Evolutionary conservation across 2,797 vertebrate species (phyloP).

Genomic region (Benthosema pterotum): DNA sequence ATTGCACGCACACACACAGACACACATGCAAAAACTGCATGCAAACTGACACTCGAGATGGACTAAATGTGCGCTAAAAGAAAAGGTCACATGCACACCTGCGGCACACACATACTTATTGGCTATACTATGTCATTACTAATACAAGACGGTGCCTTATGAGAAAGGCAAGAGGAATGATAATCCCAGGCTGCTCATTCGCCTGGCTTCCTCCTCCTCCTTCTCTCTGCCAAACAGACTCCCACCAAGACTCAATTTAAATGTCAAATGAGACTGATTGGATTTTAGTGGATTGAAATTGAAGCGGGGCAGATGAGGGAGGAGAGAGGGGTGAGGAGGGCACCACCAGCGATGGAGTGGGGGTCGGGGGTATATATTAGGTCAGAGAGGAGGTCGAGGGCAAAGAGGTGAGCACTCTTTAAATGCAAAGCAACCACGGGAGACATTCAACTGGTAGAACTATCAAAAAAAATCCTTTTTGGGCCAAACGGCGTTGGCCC

Average conservation of each 20-base stretch:
- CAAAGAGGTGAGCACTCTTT: constrained; percentile 4
- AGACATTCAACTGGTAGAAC: background rate
- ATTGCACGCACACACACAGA: constrained; percentile 15
- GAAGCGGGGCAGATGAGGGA: constrained; percentile 25
- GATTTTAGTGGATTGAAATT: constrained; percentile 65
- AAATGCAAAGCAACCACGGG: constrained; percentile 1
- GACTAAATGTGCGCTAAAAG: background rate
- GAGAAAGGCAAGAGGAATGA: constrained; percentile 22
- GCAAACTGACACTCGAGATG: background rate
- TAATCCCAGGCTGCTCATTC: constrained; percentile 23
- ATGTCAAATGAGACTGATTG: constrained; percentile 77
- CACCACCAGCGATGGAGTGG: background rate
- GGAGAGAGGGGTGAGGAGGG: background rate
- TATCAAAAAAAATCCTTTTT: too few species aligned
- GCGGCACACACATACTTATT: background rate
- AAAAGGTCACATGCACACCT: constrained; percentile 12
- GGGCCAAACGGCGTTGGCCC: too few species aligned
- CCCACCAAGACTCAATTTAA: constrained; percentile 70
- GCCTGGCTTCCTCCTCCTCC: background rate
- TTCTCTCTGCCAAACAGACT: constrained; percentile 32
- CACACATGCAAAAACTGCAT: background rate
- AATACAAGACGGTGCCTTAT: constrained; percentile 40
- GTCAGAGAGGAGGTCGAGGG: background rate
- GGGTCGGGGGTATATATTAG: constrained; percentile 8
- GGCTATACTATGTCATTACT: constrained; percentile 28